These are phyloP conservation scores for Poecilus cupreus DNA, from an alignment of 2,888 invertebrate species.

Conservation along the genomic window DNA sequence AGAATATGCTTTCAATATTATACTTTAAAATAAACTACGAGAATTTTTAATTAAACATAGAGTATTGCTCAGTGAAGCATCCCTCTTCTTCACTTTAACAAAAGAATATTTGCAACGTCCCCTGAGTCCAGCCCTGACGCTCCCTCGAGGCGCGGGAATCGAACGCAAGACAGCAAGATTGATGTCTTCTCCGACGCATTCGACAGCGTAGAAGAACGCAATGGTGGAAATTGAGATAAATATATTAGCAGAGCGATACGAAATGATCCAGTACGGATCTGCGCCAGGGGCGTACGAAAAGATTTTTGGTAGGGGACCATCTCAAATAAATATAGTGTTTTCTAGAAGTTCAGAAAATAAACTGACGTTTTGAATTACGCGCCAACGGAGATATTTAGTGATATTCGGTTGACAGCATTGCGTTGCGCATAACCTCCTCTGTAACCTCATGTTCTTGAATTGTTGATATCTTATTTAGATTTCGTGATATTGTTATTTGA, in stretches of 20 bases:
- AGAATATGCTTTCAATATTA: no score
- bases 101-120: neutral
- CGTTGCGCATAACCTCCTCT: no score
- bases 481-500: no score
- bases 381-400: no score
- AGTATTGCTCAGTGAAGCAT: neutral
- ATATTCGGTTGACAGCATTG: no score
- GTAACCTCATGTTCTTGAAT: no score
- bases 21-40: no score
- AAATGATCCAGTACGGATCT: neutral
- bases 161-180: constrained; percentile 4
- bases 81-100: neutral
- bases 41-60: neutral
- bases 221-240: neutral
- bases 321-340: no score
- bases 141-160: neutral
- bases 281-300: neutral
- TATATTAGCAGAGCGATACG: neutral
- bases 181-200: neutral
- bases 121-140: neutral
- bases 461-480: no score
- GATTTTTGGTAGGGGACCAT: no score
- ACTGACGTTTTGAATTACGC: no score
- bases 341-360: no score
- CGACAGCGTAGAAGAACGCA: constrained; percentile 12